A percentile compares a stretch with the other conserved stretches of the same genome.
phyloP scores from a whole-genome alignment of 1,140 invertebrate genomes.

The Drosophila nigromelanica region DNA sequence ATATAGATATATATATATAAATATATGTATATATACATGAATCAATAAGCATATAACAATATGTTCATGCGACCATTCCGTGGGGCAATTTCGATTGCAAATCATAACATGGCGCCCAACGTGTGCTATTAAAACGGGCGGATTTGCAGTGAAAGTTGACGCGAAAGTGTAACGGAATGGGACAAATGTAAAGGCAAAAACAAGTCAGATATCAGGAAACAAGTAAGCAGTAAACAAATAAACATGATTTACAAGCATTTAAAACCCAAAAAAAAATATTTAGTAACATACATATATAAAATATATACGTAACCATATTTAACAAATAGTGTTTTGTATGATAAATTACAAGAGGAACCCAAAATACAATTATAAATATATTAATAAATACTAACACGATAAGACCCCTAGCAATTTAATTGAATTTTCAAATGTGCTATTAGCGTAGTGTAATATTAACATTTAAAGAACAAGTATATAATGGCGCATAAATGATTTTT shows the following conservation, averaged over 20 bases:
- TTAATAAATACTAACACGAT: slow-evolving; percentile 17
- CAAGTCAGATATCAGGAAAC: slow-evolving; percentile 72
- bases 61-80: slow-evolving; percentile 9
- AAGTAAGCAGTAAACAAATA: slow-evolving; percentile 61
- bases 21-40: slow-evolving; percentile 48
- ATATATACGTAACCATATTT: slow-evolving; percentile 62
- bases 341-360: slow-evolving; percentile 9
- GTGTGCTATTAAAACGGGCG: neutral
- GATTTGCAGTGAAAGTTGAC: neutral
- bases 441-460: slow-evolving; percentile 68
- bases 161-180: slow-evolving; percentile 18
- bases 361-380: slow-evolving; percentile 23
- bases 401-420: slow-evolving; percentile 40
- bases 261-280: slow-evolving; percentile 49
- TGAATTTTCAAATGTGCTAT: slow-evolving; percentile 78
- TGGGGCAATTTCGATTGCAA: slow-evolving; percentile 4
- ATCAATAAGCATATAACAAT: slow-evolving; percentile 18
- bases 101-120: neutral
- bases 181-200: slow-evolving; percentile 34
- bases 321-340: slow-evolving; percentile 58
- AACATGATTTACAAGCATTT: slow-evolving; percentile 77
- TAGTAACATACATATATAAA: slow-evolving; percentile 51
- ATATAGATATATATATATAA: slow-evolving; percentile 63
- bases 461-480: slow-evolving; percentile 35
- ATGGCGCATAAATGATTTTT: slow-evolving; percentile 65